phyloP scores from a whole-genome alignment of 2,797 vertebrate genomes.

The Brachymystax lenok region DNA sequence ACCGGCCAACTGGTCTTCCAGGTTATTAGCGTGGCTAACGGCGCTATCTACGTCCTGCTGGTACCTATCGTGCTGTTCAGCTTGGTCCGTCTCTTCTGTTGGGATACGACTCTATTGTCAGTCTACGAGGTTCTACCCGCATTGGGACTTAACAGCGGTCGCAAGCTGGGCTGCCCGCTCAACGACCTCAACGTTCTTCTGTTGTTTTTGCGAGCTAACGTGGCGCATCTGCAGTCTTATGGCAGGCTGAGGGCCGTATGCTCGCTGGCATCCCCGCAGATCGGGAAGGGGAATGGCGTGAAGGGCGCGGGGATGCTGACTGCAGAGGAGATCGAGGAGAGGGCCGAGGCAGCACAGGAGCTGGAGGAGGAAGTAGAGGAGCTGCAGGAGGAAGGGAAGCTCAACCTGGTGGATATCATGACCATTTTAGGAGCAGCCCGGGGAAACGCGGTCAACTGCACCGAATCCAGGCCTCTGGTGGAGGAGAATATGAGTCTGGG shows the following conservation, averaged over 20 bases:
- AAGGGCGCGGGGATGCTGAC: conserved; percentile 61
- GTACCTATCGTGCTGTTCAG: conserved; percentile 87
- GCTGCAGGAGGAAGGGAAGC: conserved; percentile 79
- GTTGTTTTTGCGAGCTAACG: conserved; percentile 90
- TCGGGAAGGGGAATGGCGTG: conserved; percentile 46
- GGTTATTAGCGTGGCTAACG: conserved; percentile 85
- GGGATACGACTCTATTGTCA: conserved; percentile 91
- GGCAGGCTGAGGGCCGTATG: conserved; percentile 86
- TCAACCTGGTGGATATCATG: conserved; percentile 95
- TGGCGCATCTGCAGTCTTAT: conserved; percentile 88
- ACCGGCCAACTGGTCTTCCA: conserved; percentile 89
- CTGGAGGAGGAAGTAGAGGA: conserved; percentile 74
- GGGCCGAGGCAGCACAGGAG: conserved; percentile 73
- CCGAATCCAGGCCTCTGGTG: conserved; percentile 76
- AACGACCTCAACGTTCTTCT: conserved; percentile 95
- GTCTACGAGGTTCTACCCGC: conserved; percentile 94
- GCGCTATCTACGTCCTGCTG: conserved; percentile 83
- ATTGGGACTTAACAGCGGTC: conserved; percentile 86
- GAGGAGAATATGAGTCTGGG: conserved; percentile 80
- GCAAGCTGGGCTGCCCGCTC: conserved; percentile 88
- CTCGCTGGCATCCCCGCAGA: conserved; percentile 77
- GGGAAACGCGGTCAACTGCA: conserved; percentile 72
- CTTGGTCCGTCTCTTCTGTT: conserved; percentile 86
- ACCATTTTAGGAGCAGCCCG: conserved; percentile 89
- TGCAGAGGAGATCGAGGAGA: conserved; percentile 76